A percentile compares a stretch with the other conserved stretches of the same genome.
Conservation (phyloP, 1,140 invertebrate genomes). For the Drosophila sucinea region DNA sequence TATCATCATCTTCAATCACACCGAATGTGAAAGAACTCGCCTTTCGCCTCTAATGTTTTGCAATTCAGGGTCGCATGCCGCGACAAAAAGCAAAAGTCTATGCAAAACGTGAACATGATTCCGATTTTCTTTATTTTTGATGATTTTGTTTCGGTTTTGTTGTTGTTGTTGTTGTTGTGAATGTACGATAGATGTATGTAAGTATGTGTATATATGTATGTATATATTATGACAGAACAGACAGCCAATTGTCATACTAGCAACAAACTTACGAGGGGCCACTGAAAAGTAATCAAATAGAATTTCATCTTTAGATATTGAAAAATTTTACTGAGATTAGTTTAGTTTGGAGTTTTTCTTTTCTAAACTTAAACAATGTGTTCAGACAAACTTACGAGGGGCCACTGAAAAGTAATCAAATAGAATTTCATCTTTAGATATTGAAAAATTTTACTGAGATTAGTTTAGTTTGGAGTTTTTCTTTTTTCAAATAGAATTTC, state of each 20-base stretch:
- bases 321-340: too few species aligned
- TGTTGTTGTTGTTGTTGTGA: neutral
- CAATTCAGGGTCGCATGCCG: conserved; percentile 65
- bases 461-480: too few species aligned
- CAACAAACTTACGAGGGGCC: conserved; percentile 15
- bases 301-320: conserved; percentile 6
- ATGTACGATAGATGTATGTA: neutral
- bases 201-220: neutral
- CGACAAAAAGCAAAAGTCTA: conserved; percentile 70
- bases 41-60: conserved; percentile 15
- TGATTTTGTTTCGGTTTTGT: conserved; percentile 29
- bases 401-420: too few species aligned
- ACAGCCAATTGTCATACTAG: conserved; percentile 54
- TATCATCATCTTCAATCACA: conserved; percentile 55
- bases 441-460: too few species aligned
- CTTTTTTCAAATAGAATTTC: too few species aligned
- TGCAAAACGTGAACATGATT: conserved; percentile 31
- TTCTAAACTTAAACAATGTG: too few species aligned
- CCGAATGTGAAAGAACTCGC: conserved; percentile 67
- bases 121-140: conserved; percentile 6
- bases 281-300: neutral
- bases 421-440: too few species aligned
- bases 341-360: too few species aligned
- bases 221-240: conserved; percentile 67
- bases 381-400: too few species aligned